Conservation (phyloP, 2,113 vertebrate species). For the Scophthalmus maximus region DNA sequence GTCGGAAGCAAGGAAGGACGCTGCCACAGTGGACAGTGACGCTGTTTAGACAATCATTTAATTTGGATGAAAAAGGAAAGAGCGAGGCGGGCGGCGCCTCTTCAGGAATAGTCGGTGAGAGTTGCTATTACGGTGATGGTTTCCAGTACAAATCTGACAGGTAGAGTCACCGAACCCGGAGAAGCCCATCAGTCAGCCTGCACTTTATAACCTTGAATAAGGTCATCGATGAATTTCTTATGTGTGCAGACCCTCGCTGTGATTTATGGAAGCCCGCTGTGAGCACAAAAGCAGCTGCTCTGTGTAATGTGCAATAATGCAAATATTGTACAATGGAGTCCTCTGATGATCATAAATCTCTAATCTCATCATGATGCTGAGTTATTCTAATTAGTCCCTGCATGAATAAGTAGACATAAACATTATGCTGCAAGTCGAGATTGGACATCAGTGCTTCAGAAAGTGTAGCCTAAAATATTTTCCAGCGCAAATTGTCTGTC, state of each 20-base stretch:
- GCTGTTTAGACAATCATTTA: slow-evolving; percentile 4
- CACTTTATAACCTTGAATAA: slow-evolving; percentile 69
- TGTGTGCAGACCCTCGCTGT: slow-evolving; percentile 37
- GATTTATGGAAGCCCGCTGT: slow-evolving; percentile 70
- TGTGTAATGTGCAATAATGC: slow-evolving; percentile 65
- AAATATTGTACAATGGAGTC: slow-evolving; percentile 66
- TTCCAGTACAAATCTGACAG: slow-evolving; percentile 52
- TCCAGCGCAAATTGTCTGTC: slow-evolving; percentile 15
- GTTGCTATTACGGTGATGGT: slow-evolving; percentile 47
- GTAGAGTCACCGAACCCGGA: slow-evolving; percentile 35
- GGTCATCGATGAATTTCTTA: slow-evolving; percentile 71
- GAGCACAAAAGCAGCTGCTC: slow-evolving; percentile 49
- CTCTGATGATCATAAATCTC: slow-evolving; percentile 51
- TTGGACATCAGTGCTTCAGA: neutral
- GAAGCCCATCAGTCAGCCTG: slow-evolving; percentile 69
- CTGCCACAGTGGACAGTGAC: neutral
- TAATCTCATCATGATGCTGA: slow-evolving; percentile 47
- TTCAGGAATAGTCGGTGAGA: slow-evolving; percentile 2
- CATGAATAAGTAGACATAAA: slow-evolving; percentile 7
- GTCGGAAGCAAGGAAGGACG: slow-evolving; percentile 19
- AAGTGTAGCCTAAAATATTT: neutral
- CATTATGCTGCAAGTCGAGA: neutral
- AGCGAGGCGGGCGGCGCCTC: neutral
- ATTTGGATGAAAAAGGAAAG: slow-evolving; percentile 15
- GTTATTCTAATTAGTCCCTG: slow-evolving; percentile 53